These are phyloP conservation scores for Neodiprion pinetum DNA, from an alignment of 1,140 invertebrate species.

Conservation along the genomic window DNA sequence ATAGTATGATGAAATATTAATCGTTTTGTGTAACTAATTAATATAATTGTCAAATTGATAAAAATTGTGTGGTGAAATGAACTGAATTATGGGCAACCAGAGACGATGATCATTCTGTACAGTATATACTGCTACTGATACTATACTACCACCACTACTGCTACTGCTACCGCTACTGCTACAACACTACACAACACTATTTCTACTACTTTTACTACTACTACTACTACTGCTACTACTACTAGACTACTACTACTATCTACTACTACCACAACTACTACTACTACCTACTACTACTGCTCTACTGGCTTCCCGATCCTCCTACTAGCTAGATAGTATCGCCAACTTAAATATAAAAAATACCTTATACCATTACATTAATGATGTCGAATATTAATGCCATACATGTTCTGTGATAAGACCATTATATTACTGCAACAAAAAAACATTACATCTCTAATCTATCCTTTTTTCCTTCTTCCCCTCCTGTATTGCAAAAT, in stretches of 20 bases:
- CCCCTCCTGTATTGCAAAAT: neutral
- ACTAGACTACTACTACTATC: too few species aligned
- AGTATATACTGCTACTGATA: constrained; percentile 30
- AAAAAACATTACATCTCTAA: constrained; percentile 49
- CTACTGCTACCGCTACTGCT: constrained; percentile 33
- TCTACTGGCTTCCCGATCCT: constrained; percentile 61
- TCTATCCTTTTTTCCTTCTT: constrained; percentile 29
- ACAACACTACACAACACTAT: constrained; percentile 26
- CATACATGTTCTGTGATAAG: constrained; percentile 68
- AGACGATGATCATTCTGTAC: constrained; percentile 51
- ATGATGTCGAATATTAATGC: constrained; percentile 62
- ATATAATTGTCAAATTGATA: constrained; percentile 18
- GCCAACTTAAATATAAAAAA: constrained; percentile 48
- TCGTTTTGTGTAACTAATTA: constrained; percentile 48
- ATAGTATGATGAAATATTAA: constrained; percentile 50
- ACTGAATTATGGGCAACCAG: constrained; percentile 60
- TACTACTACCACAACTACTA: too few species aligned
- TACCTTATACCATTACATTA: constrained; percentile 49
- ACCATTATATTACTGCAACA: constrained; percentile 61
- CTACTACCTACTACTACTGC: constrained; percentile 19
- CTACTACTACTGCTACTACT: too few species aligned
- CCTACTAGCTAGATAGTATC: constrained; percentile 55
- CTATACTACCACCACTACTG: constrained; percentile 16
- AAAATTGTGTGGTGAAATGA: constrained; percentile 26
- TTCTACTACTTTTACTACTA: too few species aligned